phyloP scores from a whole-genome alignment of 1,140 invertebrate genomes.

The Hylaeus volcanicus region DNA sequence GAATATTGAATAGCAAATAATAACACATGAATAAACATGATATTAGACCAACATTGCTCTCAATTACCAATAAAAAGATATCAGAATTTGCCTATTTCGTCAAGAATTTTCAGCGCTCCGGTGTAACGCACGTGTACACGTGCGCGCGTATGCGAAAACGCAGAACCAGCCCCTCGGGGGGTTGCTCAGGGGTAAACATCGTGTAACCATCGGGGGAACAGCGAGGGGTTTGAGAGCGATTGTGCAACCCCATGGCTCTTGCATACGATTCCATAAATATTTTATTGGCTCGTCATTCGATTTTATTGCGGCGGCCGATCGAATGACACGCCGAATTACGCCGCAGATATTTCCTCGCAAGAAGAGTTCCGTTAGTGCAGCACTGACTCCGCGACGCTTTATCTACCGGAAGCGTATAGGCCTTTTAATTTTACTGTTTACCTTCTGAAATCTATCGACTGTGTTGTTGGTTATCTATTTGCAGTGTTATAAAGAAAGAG shows the following conservation, averaged over 20 bases:
- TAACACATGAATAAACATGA: too few relatives aligned
- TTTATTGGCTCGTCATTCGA: constrained; percentile 79
- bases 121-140: constrained; percentile 34
- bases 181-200: constrained; percentile 73
- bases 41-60: too few relatives aligned
- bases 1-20: too few relatives aligned
- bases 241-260: constrained; percentile 42
- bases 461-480: too few relatives aligned
- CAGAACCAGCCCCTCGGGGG: constrained; percentile 22
- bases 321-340: constrained; percentile 67
- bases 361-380: too few relatives aligned
- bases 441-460: too few relatives aligned
- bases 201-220: constrained; percentile 73
- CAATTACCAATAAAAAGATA: too few relatives aligned
- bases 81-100: neutral
- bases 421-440: too few relatives aligned
- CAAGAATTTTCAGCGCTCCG: constrained; percentile 22
- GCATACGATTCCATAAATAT: constrained; percentile 78
- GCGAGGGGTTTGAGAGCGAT: constrained; percentile 49
- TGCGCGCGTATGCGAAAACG: constrained; percentile 22
- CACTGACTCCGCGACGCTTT: too few relatives aligned
- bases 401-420: too few relatives aligned
- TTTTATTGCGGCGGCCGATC: constrained; percentile 74
- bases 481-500: too few relatives aligned
- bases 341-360: constrained; percentile 5